A percentile compares a stretch with the other conserved stretches of the same genome.
These are phyloP conservation scores for Motacilla tschutschensis DNA, from an alignment of 2,113 vertebrate species.

Conservation along the genomic window DNA sequence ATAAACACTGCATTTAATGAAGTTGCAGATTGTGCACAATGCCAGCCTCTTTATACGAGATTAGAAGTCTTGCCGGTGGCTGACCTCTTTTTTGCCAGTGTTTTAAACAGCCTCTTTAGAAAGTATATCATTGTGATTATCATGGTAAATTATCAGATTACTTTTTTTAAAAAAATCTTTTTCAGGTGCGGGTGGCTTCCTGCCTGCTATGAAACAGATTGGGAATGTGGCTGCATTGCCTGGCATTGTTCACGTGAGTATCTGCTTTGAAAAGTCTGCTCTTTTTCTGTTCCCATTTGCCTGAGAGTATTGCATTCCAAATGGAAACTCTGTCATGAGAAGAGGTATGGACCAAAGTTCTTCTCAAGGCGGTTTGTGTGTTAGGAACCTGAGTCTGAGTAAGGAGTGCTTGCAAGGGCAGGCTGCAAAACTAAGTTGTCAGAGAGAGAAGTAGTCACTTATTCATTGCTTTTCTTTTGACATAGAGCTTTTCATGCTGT, in stretches of 20 bases:
- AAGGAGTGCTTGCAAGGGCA: not conserved
- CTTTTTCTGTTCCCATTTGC: not conserved
- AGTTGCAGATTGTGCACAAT: fast-evolving
- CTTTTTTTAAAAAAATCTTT: not conserved
- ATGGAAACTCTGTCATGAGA: not conserved
- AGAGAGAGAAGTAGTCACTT: not conserved
- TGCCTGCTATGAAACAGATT: conserved; percentile 98
- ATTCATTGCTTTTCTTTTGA: not conserved
- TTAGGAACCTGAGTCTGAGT: not conserved
- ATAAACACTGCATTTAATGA: not conserved
- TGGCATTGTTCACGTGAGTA: conserved; percentile 92
- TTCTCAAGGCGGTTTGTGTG: not conserved
- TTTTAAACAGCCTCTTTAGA: not conserved
- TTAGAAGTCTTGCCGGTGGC: not conserved
- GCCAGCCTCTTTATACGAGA: fast-evolving
- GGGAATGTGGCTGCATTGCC: conserved; percentile 96
- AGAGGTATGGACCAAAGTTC: not conserved
- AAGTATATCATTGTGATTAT: not conserved
- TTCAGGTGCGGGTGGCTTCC: conserved; percentile 90
- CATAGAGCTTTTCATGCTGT: not conserved
- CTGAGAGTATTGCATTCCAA: not conserved
- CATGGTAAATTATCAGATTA: not conserved
- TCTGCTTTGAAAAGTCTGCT: not conserved
- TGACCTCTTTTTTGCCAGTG: not conserved
- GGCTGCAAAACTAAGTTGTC: not conserved